Conservation (phyloP, 2,113 vertebrate species). For the Menidia beryllina region DNA sequence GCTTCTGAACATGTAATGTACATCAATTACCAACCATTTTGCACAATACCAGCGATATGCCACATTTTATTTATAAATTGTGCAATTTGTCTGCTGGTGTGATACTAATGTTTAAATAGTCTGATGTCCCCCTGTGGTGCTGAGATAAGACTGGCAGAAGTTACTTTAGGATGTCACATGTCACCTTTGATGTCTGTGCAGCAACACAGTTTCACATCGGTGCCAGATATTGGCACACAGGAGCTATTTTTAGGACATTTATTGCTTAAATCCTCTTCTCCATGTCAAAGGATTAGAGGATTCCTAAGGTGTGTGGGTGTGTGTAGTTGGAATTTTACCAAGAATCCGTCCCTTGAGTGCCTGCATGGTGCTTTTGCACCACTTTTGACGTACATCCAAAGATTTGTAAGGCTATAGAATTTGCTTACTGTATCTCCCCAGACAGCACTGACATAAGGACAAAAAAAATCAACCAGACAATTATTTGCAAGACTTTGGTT, state of each 20-base stretch:
- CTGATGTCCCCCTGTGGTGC: slow-evolving; percentile 31
- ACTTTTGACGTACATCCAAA: slow-evolving; percentile 39
- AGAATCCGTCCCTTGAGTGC: slow-evolving; percentile 9
- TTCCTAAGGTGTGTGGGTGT: slow-evolving; percentile 43
- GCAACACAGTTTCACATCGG: slow-evolving; percentile 41
- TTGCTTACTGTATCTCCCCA: neutral
- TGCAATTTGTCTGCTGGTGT: slow-evolving; percentile 39
- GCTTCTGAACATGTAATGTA: slow-evolving; percentile 31
- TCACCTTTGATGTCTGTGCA: slow-evolving; percentile 55
- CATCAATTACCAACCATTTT: slow-evolving; percentile 46
- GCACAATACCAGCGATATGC: slow-evolving; percentile 24
- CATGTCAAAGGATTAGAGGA: slow-evolving; percentile 76
- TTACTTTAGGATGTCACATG: slow-evolving; percentile 41
- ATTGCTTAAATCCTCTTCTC: slow-evolving; percentile 65
- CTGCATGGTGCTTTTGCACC: slow-evolving; percentile 6
- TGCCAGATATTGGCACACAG: slow-evolving; percentile 45
- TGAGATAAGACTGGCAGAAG: slow-evolving; percentile 42
- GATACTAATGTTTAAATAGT: slow-evolving; percentile 44
- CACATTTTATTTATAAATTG: slow-evolving; percentile 34
- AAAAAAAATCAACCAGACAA: neutral
- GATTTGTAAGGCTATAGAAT: slow-evolving; percentile 20
- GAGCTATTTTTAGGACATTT: slow-evolving; percentile 66
- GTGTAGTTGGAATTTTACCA: slow-evolving; percentile 49
- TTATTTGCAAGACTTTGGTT: neutral
- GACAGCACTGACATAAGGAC: neutral